Percentiles rank a stretch among this genome's conserved stretches.
Conservation (phyloP, 2,113 vertebrate genomes). For the Drymodes brunneopygia region DNA sequence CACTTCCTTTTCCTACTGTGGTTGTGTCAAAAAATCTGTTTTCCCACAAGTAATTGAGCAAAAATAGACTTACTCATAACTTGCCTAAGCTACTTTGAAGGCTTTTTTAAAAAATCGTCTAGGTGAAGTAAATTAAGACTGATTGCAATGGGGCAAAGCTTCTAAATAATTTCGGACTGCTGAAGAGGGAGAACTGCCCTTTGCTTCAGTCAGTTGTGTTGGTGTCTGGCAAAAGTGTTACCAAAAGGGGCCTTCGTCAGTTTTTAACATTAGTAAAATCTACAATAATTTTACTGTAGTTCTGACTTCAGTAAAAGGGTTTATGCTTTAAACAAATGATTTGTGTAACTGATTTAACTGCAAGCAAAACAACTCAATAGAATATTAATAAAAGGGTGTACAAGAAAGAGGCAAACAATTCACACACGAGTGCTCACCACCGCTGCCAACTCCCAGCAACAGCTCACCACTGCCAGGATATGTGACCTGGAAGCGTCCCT, state of each 20-base stretch:
- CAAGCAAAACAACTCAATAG: neutral
- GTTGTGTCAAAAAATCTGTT: neutral
- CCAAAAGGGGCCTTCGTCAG: neutral
- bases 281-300: neutral
- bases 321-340: neutral
- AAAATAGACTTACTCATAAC: neutral
- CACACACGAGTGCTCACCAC: fast-evolving
- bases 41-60: neutral
- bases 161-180: neutral
- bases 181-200: neutral
- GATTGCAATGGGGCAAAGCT: neutral
- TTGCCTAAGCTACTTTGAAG: neutral
- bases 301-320: neutral
- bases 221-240: neutral
- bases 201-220: neutral
- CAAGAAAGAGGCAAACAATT: neutral
- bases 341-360: neutral
- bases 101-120: neutral
- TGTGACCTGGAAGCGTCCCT: neutral
- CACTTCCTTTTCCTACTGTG: neutral
- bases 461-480: neutral
- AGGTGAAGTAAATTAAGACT: neutral
- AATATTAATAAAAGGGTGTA: neutral
- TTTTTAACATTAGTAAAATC: neutral
- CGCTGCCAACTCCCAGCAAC: neutral